phyloP scores from a whole-genome alignment of 1,140 invertebrate genomes.

The Cherax quadricarinatus region DNA sequence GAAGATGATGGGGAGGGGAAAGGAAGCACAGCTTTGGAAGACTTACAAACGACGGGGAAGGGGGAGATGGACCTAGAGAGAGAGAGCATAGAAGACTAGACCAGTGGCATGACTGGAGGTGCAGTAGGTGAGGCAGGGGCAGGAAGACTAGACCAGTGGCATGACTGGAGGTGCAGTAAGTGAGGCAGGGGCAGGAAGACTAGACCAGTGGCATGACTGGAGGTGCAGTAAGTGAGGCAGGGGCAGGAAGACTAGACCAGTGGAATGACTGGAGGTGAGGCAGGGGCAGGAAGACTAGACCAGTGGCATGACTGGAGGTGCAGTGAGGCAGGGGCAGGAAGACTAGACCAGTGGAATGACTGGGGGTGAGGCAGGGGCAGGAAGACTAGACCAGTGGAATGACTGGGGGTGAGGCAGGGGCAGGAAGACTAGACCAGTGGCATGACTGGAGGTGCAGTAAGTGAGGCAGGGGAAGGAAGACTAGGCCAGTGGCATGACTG shows the following conservation, averaged over 20 bases:
- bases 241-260: neutral
- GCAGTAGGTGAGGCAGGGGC: neutral
- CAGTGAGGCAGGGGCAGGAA: too few species aligned
- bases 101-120: neutral
- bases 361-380: too few species aligned
- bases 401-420: neutral
- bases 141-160: neutral
- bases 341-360: too few species aligned
- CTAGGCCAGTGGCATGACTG: neutral
- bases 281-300: too few species aligned
- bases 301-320: too few species aligned
- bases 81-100: neutral
- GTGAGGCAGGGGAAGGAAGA: neutral
- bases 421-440: neutral
- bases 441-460: neutral
- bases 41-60: too few species aligned
- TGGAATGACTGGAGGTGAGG: too few species aligned
- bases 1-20: too few species aligned
- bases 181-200: neutral
- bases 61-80: too few species aligned
- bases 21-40: too few species aligned
- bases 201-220: neutral
- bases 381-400: neutral
- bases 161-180: neutral
- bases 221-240: neutral